Percentiles rank a stretch among this genome's conserved stretches.
Evolutionary conservation across 92 coral and sea anemone genomes (phyloP).

Genomic region (Parazoanthus atlanticus): DNA sequence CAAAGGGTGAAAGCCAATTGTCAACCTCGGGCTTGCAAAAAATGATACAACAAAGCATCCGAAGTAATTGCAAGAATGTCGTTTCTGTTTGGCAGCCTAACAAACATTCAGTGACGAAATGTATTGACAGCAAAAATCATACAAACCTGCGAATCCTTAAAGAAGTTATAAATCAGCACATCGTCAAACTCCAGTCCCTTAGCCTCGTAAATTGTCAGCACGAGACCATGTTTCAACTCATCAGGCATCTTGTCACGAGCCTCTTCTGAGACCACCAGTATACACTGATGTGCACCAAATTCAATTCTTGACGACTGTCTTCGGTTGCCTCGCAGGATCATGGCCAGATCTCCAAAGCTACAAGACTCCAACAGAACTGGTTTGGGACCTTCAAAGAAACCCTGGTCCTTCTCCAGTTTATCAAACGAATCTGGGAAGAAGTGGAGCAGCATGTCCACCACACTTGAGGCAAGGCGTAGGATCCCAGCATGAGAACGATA

Average conservation of each 20-base stretch:
- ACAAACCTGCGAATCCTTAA: constrained; percentile 90
- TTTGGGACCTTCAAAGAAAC: constrained; percentile 90
- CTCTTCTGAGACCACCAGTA: constrained; percentile 88
- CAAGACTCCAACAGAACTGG: constrained; percentile 93
- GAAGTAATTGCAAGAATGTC: too few relatives aligned
- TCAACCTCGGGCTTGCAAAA: too few relatives aligned
- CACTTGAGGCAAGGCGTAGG: constrained; percentile 85
- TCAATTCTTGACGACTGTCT: constrained; percentile 88
- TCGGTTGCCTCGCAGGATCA: constrained; percentile 89
- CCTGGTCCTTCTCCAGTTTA: constrained; percentile 75
- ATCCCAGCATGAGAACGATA: constrained; percentile 98
- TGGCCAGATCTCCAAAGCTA: constrained; percentile 87
- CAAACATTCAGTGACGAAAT: not conserved
- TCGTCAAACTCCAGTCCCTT: constrained; percentile 96
- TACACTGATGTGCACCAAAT: constrained; percentile 95
- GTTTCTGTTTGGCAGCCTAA: too few relatives aligned
- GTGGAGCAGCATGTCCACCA: constrained; percentile 72
- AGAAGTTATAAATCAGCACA: constrained; percentile 91
- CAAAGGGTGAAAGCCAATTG: too few relatives aligned
- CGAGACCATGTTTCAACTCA: constrained; percentile 84
- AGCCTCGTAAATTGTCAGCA: constrained; percentile 92
- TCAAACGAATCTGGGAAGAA: constrained; percentile 96
- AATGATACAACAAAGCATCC: too few relatives aligned
- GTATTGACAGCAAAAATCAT: not conserved
- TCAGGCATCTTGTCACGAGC: constrained; percentile 88